Evolutionary conservation across 2,797 vertebrate genomes (phyloP).

Genomic region (Calcarius lapponicus): DNA sequence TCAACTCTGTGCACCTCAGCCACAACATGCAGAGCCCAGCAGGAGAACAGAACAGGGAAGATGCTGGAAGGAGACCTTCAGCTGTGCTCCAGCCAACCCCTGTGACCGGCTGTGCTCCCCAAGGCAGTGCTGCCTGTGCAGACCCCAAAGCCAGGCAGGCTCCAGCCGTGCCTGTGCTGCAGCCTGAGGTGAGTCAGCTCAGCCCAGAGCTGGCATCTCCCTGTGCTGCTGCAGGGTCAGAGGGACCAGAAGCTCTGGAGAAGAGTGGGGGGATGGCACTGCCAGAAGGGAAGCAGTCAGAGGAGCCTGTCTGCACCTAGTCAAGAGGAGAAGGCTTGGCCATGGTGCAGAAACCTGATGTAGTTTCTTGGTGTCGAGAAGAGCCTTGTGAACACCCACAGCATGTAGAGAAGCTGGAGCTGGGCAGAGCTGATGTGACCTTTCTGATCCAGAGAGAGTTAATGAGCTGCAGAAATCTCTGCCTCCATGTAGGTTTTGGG

Average conservation of each 20-base stretch:
- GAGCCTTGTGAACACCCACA: not conserved
- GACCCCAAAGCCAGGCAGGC: not conserved
- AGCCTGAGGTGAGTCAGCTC: not conserved
- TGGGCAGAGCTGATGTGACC: not conserved
- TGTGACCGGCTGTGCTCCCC: not conserved
- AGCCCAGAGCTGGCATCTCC: not conserved
- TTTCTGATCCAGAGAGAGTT: not conserved
- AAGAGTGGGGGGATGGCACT: not conserved
- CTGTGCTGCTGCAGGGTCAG: not conserved
- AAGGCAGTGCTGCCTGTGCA: not conserved
- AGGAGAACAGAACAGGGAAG: not conserved
- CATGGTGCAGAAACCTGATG: not conserved
- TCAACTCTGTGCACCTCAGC: not conserved
- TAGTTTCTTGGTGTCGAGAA: not conserved
- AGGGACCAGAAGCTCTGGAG: not conserved
- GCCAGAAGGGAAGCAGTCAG: not conserved
- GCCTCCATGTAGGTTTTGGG: rapidly evolving
- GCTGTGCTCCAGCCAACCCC: not conserved
- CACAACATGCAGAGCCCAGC: not conserved
- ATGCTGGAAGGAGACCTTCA: not conserved
- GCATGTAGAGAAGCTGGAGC: not conserved
- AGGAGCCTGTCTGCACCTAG: not conserved
- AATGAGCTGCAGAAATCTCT: not conserved
- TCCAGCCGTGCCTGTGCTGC: not conserved
- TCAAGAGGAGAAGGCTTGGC: not conserved